Evolutionary conservation across 2,888 invertebrate species (phyloP), one percentile per base, ranked within the genome.

Genomic region (Seira ritae): DNA sequence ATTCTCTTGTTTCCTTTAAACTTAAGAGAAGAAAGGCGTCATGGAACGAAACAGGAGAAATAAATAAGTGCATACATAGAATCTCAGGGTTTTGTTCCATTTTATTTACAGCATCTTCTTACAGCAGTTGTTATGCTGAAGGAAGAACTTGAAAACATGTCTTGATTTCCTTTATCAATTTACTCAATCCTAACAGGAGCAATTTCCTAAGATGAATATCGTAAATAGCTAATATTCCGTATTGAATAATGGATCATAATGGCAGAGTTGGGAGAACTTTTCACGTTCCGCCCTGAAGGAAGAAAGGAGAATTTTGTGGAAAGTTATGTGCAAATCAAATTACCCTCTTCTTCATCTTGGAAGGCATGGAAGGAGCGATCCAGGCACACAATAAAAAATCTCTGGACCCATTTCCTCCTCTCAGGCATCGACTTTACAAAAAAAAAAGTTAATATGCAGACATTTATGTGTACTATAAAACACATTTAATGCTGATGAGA

Each of bases 401-500:
- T 31, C 31, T 31, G 31, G 31, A 50, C 50, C 12, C 17, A 50
- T 50, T 50, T 50, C 17, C 42, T 42, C 42, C 31, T n/a, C 50
- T 50, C 17, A 15, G 50, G 17, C 50, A 50, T 50, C 50, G 17
- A 50, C 17, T 50, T 50, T 15, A 60, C 46, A 72, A 46, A 69
- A 42, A 19, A 46, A 42, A 69, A 69, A 72, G 72, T 72, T 72
- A 72, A 60, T 72, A 60, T 72, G 72, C 72, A 72, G 20, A 60
- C 60, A 50, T 50, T 50, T 50, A 50, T 50, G 17, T n/a, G 50
- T n/a, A 50, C 6, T n/a, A 50, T 50, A 50, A 12, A 50, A 15
- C 15, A 50, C 12, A 50, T n/a, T 50, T 50, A 50, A 3, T 15
- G 50, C 50, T 50, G 50, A 50, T 50, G 50, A 50, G 50, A 50